These are phyloP conservation scores for Asobara japonica DNA, from an alignment of 1,140 invertebrate genomes.

Conservation along the genomic window DNA sequence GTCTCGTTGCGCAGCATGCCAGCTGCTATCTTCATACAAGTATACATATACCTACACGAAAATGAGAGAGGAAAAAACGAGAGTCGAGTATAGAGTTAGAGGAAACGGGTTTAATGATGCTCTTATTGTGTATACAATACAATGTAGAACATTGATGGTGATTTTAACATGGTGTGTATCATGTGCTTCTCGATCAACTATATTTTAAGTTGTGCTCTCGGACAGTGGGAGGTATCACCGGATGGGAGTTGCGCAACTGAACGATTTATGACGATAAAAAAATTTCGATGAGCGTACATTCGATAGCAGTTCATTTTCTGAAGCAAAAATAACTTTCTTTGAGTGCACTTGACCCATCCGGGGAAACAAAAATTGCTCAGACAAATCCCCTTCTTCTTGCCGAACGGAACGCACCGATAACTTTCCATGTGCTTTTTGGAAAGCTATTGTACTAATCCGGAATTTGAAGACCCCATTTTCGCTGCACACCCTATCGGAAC, in stretches of 20 bases:
- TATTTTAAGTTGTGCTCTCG: constrained; percentile 4
- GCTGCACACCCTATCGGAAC: too few species aligned
- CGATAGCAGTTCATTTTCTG: not conserved
- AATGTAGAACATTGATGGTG: constrained; percentile 6
- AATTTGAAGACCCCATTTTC: too few species aligned
- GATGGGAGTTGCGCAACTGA: not conserved
- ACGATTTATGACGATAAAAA: constrained; percentile 2
- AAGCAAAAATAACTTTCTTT: too few species aligned
- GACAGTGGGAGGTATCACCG: constrained; percentile 1
- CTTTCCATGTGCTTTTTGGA: too few species aligned
- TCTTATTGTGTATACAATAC: not conserved
- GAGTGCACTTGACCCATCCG: too few species aligned
- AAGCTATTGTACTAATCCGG: too few species aligned
- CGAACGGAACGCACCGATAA: too few species aligned
- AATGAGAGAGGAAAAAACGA: constrained; percentile 33
- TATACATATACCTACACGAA: constrained; percentile 21
- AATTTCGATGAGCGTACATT: not conserved
- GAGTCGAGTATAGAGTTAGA: constrained; percentile 18
- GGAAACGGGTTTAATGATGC: constrained; percentile 23
- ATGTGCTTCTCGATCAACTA: constrained; percentile 1
- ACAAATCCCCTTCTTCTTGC: too few species aligned
- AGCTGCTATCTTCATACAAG: constrained; percentile 23
- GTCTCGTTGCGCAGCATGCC: constrained; percentile 59
- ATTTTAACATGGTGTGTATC: not conserved
- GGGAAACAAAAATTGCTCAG: too few species aligned